Base-by-base conservation (phyloP, 1,140 invertebrate species). In the Drosophila lowei region DNA sequence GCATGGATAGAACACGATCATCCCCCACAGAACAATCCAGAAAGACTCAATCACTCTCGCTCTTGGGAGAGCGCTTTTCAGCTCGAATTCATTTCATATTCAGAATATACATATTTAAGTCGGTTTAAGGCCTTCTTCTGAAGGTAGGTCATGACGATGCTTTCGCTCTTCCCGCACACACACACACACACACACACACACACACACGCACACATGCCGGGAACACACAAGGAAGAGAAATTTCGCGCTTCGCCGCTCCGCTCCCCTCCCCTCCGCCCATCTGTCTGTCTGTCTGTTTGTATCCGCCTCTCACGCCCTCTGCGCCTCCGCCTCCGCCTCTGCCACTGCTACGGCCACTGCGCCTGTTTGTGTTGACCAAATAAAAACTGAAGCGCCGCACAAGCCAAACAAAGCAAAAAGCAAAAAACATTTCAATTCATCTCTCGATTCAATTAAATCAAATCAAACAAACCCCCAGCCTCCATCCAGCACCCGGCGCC, bases 141-240 rank as follows among this genome's bases (percentile, higher is more conserved):
- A 72, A 72, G 70, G 70, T 72, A 72, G 70, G 70, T 72, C 70
- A 72, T 72, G 67, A 54, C 25, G 28, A 3, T 44, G 60, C 56
- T 59, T 47, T 47, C 56, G 53, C 34, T 48, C 44, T 58, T 18
- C 3, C 34, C 34, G 34, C 11, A 38, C 34, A 4, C 34, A 11
- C 34, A 38, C 34, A 38, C 11, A 5, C 34, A 13, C 34, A 34
- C 9, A 11, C 30, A 34, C 9, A 11, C 9, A 38, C 11, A 48
- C 11, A 34, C 9, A 3, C 9, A 34, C 30, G 7, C 8, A 30
- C 28, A 34, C 8, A 34, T 9, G 9, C 3, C 1, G 13, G 65
- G 62, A 28, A 48, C 47, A 38, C 28, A 64, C 59, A 74, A 73
- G 71, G 71, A 73, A 73, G 71, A 73, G 71, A 73, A 73, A 73